A percentile compares a stretch with the other conserved stretches of the same genome.
Conservation (phyloP, 2,797 vertebrate species). For the Hephaestus fuliginosus region DNA sequence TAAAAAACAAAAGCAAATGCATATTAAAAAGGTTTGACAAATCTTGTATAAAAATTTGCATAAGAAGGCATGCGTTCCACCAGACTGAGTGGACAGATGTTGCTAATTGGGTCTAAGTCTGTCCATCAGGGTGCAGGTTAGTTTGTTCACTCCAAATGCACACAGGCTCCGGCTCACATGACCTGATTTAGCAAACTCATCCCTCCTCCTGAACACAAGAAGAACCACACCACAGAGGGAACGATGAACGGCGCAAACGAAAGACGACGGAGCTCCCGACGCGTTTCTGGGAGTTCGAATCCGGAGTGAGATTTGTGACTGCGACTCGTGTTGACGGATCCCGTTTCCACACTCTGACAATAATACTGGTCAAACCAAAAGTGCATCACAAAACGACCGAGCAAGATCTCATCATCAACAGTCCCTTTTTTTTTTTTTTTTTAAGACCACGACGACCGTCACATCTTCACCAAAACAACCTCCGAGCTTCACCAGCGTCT, state of each 20-base stretch:
- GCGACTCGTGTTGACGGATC: slow-evolving; percentile 8
- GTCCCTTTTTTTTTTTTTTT: slow-evolving; percentile 34
- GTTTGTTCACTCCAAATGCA: slow-evolving; percentile 70
- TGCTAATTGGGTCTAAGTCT: slow-evolving; percentile 56
- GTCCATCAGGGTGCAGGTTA: slow-evolving; percentile 55
- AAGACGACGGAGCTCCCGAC: slow-evolving; percentile 18
- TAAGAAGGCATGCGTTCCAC: slow-evolving; percentile 84
- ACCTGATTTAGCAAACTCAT: slow-evolving; percentile 71
- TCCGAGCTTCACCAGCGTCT: slow-evolving; percentile 28
- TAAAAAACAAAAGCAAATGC: slow-evolving; percentile 77
- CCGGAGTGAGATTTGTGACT: slow-evolving; percentile 20
- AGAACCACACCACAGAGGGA: slow-evolving; percentile 48
- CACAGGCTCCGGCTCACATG: slow-evolving; percentile 61
- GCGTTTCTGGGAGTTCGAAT: slow-evolving; percentile 1
- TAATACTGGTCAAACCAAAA: slow-evolving; percentile 84
- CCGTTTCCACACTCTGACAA: slow-evolving; percentile 36
- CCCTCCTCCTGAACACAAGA: slow-evolving; percentile 48
- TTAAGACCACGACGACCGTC: neutral
- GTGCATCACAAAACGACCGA: slow-evolving; percentile 74
- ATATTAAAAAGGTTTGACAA: slow-evolving; percentile 82
- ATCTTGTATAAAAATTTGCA: slow-evolving; percentile 86
- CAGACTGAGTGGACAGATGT: slow-evolving; percentile 64
- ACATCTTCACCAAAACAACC: slow-evolving; percentile 20
- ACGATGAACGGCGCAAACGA: slow-evolving; percentile 26
- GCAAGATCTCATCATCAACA: slow-evolving; percentile 31